Evolutionary conservation across 2,888 invertebrate species (phyloP).

Genomic region (Chydorus sphaericus): DNA sequence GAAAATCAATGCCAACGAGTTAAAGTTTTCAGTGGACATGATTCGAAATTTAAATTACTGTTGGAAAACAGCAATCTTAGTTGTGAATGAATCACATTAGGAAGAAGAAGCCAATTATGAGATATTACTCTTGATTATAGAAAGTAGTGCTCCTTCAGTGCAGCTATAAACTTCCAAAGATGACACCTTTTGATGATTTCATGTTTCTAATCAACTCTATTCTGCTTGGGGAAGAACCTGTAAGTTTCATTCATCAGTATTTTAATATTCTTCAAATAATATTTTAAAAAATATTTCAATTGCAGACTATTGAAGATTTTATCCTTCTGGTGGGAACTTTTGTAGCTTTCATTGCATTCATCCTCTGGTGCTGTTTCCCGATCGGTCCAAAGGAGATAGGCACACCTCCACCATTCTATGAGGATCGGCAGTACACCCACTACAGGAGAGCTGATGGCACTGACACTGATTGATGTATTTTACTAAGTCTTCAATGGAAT

Average conservation of each 20-base stretch:
- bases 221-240: slow-evolving; percentile 43
- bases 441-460: slow-evolving; percentile 10
- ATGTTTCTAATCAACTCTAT: slow-evolving; percentile 43
- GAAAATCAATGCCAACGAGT: no score
- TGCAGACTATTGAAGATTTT: slow-evolving; percentile 45
- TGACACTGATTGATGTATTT: slow-evolving; percentile 4
- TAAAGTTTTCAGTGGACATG: no score
- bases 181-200: slow-evolving; percentile 45
- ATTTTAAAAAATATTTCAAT: slow-evolving; percentile 12
- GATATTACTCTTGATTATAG: background rate
- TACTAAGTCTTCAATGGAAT: no score
- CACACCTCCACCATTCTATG: background rate
- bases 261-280: background rate
- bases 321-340: slow-evolving; percentile 43
- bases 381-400: slow-evolving; percentile 33
- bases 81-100: no score
- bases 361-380: slow-evolving; percentile 48
- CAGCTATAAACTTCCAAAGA: slow-evolving; percentile 24
- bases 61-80: no score
- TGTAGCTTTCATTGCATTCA: slow-evolving; percentile 46
- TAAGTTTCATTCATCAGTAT: slow-evolving; percentile 27
- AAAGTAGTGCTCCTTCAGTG: background rate
- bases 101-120: no score
- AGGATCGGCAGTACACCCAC: slow-evolving; percentile 13
- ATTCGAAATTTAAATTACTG: no score